Evolutionary conservation across 2,113 vertebrate species (phyloP), one percentile per base, ranked within the genome.

Genomic region (rabbit (Oryctolagus cuniculus)): DNA sequence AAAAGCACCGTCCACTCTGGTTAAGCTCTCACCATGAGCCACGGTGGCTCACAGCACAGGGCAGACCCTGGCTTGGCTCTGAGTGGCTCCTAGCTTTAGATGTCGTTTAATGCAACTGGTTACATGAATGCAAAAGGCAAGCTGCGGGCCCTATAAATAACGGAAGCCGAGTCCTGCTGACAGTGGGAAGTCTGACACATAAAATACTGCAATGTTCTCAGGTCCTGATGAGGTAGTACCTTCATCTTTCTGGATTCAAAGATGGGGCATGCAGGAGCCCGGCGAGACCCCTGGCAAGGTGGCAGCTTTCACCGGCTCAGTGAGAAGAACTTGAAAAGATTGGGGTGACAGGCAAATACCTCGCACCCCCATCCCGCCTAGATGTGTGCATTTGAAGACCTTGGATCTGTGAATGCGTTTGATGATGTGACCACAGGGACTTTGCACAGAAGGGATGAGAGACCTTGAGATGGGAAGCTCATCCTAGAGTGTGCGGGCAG

Each of bases 61-160:
- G 31, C 75, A 79, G 10, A 55, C 44, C 36, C n/a, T 67, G 36
- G 49, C 11, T 3, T 53, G 53, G 63, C n/a, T 34, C 58, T 27
- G 74, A 75, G 73, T 0, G 0, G 16, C 24, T 86, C 53, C 69
- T 55, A 27, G 77, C 85, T 89, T 85, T 79, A 58, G 81, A 87
- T 66, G 78, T 74, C 73, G 89, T 44, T 80, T 58, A 84, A 92
- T 75, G 79, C 80, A 85, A 90, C 92, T 0, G 0, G 67, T 77
- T 78, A 31, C 51, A 78, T 92, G 91, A 86, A 93, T 53, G 81
- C 73, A 49, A 78, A 90, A 94, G 51, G 79, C 61, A 87, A 90
- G 89, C 15, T 75, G 73, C 5, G 17, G 73, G n/a, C 53, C 38
- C 85, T 80, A 79, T 92, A 95, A 96, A 96, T 95, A 93, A 93